Conservation (phyloP, 2,113 vertebrate species). For the Oreocharis arfaki region DNA sequence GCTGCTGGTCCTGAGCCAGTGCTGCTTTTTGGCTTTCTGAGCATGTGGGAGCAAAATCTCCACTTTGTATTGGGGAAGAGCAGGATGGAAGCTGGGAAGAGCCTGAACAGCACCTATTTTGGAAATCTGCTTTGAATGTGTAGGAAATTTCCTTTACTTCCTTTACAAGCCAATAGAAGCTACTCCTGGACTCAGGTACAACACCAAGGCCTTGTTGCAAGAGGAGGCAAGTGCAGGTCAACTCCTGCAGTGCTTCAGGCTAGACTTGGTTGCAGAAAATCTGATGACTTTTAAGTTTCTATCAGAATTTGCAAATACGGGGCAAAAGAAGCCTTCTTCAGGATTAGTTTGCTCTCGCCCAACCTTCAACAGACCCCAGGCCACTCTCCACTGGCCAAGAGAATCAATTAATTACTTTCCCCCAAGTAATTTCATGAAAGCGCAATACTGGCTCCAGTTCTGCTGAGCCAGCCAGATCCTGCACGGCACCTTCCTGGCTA, state of each 20-base stretch:
- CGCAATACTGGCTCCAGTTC: constrained; percentile 10
- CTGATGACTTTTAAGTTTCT: background rate
- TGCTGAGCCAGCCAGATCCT: constrained; percentile 11
- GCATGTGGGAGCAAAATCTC: background rate
- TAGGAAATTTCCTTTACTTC: background rate
- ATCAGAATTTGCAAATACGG: background rate
- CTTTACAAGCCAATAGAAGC: background rate
- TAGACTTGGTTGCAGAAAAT: background rate
- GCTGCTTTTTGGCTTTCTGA: background rate
- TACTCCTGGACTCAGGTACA: background rate
- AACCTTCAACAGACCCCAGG: background rate
- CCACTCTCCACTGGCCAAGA: background rate
- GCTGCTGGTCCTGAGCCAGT: background rate
- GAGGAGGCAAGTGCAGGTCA: background rate
- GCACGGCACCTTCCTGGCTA: background rate
- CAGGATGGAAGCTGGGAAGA: background rate
- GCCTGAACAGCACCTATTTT: background rate
- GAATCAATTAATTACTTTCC: background rate
- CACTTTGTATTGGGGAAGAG: background rate
- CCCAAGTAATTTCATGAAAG: background rate
- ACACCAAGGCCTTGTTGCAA: background rate
- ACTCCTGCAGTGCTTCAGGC: background rate
- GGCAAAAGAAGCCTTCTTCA: background rate
- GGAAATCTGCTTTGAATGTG: background rate
- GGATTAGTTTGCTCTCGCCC: background rate